These are phyloP conservation scores for Lasioglossum malachurum DNA, from an alignment of 2,888 invertebrate species.

Conservation along the genomic window DNA sequence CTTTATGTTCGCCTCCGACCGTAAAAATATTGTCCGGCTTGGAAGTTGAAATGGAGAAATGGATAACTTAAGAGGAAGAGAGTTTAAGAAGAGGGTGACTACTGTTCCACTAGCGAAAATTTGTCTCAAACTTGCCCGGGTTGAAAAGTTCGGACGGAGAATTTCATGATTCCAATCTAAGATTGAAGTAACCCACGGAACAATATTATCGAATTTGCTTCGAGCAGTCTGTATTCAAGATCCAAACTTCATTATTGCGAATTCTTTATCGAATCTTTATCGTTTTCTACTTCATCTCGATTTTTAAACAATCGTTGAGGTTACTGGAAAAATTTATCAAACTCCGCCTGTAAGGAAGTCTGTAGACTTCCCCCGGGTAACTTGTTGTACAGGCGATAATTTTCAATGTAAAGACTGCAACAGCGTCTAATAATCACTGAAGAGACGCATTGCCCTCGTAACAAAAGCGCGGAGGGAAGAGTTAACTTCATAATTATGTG, in stretches of 20 bases:
- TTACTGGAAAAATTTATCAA: neutral
- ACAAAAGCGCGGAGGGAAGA: neutral
- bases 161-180: conserved; percentile 6
- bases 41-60: neutral
- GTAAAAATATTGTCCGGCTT: neutral
- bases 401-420: neutral
- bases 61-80: neutral
- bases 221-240: neutral
- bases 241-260: neutral
- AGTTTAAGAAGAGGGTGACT: conserved; percentile 7
- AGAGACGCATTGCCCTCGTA: conserved; percentile 2
- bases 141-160: neutral
- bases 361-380: no score
- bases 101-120: conserved; percentile 1
- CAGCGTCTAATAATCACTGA: neutral
- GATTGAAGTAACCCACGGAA: neutral
- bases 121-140: conserved; percentile 11
- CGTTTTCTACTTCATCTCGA: neutral
- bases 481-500: conserved; percentile 9
- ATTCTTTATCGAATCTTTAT: neutral
- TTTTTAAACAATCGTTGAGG: neutral
- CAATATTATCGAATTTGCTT: neutral
- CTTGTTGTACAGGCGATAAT: neutral
- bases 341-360: neutral
- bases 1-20: neutral